Conservation (phyloP, 1,140 invertebrate species). For the Magallana gigas region DNA sequence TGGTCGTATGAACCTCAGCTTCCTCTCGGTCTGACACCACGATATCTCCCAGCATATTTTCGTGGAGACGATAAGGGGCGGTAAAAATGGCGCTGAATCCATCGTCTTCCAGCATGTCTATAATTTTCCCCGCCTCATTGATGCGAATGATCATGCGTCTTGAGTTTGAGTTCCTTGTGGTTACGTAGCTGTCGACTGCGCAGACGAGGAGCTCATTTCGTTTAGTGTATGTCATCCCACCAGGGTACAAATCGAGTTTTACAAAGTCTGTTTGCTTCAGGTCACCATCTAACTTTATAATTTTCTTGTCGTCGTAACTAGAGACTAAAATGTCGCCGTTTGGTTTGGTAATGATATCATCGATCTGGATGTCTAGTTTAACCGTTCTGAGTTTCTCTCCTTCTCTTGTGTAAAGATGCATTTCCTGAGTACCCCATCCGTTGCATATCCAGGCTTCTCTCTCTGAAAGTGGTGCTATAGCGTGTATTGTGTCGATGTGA, state of each 20-base stretch:
- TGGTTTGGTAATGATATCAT: constrained; percentile 58
- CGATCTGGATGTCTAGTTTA: constrained; percentile 63
- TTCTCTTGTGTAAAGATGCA: constrained; percentile 58
- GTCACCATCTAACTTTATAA: constrained; percentile 62
- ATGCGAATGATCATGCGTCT: constrained; percentile 60
- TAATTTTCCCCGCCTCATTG: constrained; percentile 58
- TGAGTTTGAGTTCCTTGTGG: constrained; percentile 55
- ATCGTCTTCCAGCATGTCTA: constrained; percentile 65
- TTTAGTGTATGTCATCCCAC: constrained; percentile 64
- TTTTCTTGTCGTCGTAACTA: constrained; percentile 66
- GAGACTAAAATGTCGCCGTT: constrained; percentile 62
- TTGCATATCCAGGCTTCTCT: constrained; percentile 65
- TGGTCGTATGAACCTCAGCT: constrained; percentile 59
- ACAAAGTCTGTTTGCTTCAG: constrained; percentile 59
- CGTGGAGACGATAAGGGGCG: constrained; percentile 61
- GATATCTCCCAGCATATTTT: constrained; percentile 61
- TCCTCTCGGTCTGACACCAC: constrained; percentile 63
- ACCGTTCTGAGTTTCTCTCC: constrained; percentile 59
- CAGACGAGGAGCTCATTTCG: constrained; percentile 63
- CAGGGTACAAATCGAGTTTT: constrained; percentile 60
- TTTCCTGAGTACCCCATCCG: constrained; percentile 65
- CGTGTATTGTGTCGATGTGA: constrained; percentile 60
- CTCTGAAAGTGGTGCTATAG: constrained; percentile 65
- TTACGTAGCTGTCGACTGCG: constrained; percentile 66
- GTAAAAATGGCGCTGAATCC: constrained; percentile 54